phyloP scores from a whole-genome alignment of 2,888 invertebrate genomes.

The Caenorhabditis sp. region DNA sequence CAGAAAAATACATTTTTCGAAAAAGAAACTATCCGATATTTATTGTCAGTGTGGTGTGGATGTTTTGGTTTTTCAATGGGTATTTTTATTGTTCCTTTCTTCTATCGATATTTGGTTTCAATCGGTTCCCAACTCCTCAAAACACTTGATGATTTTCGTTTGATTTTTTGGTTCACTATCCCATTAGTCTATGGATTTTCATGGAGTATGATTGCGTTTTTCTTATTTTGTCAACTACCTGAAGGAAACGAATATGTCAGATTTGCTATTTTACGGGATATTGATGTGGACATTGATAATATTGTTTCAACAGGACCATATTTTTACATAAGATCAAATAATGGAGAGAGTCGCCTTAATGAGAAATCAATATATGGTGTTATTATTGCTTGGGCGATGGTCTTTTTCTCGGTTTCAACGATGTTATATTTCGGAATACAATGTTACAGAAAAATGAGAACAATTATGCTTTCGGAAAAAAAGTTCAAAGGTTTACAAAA shows the following conservation, averaged over 20 bases:
- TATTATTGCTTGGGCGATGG: constrained; percentile 1
- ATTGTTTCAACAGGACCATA: constrained; percentile 6
- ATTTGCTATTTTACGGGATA: background rate
- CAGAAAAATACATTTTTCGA: constrained; percentile 5
- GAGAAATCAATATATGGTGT: constrained; percentile 8
- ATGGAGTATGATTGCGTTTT: constrained; percentile 7
- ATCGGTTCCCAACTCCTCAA: constrained; percentile 2
- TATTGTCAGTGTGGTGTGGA: constrained; percentile 8
- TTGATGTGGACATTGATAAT: constrained; percentile 14
- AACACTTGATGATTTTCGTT: constrained; percentile 11
- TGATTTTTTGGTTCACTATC: constrained; percentile 3
- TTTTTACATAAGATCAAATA: constrained; percentile 6
- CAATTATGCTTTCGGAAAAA: background rate
- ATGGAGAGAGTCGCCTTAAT: constrained; percentile 10
- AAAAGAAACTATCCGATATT: constrained; percentile 4
- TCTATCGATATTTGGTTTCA: constrained; percentile 15
- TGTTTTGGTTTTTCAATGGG: constrained; percentile 17
- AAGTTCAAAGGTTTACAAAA: constrained; percentile 11
- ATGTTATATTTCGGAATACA: constrained; percentile 12
- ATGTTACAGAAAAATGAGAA: constrained; percentile 10
- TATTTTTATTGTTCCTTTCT: constrained; percentile 15
- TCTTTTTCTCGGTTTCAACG: constrained; percentile 9
- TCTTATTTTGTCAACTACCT: constrained; percentile 7
- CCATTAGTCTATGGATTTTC: constrained; percentile 1
- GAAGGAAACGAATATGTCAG: constrained; percentile 11